Conservation (phyloP, 1,140 invertebrate genomes). For the Hyles euphorbiae region DNA sequence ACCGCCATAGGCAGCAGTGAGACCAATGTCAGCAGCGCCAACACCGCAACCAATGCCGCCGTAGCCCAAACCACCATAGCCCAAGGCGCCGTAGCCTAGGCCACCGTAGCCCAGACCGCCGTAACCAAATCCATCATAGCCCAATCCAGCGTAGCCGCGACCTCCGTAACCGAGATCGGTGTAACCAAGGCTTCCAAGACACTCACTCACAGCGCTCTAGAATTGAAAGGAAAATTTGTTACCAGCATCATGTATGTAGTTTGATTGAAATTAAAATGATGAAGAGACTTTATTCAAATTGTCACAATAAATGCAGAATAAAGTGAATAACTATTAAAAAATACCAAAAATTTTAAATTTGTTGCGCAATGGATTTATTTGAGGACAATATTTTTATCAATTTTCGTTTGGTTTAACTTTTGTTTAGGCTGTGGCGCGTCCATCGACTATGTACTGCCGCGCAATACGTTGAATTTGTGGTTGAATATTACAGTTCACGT, state of each 20-base stretch:
- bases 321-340: too few relatives aligned
- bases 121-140: slow-evolving; percentile 8
- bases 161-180: neutral
- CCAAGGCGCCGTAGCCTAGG: neutral
- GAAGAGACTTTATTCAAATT: neutral
- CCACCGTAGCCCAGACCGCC: neutral
- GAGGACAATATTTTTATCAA: too few relatives aligned
- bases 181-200: neutral
- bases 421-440: too few relatives aligned
- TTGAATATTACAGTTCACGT: too few relatives aligned
- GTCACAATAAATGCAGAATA: neutral
- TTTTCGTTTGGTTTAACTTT: too few relatives aligned
- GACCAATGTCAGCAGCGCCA: neutral
- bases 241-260: too few relatives aligned
- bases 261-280: too few relatives aligned
- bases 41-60: neutral
- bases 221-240: neutral
- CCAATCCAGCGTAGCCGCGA: slow-evolving; percentile 5
- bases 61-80: neutral
- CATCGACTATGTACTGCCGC: too few relatives aligned
- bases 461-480: too few relatives aligned
- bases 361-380: too few relatives aligned
- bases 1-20: slow-evolving; percentile 11
- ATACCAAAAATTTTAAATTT: too few relatives aligned
- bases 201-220: slow-evolving; percentile 1